These are phyloP conservation scores for Anoplolepis gracilipes DNA, from an alignment of 1,140 invertebrate species.

Conservation along the genomic window DNA sequence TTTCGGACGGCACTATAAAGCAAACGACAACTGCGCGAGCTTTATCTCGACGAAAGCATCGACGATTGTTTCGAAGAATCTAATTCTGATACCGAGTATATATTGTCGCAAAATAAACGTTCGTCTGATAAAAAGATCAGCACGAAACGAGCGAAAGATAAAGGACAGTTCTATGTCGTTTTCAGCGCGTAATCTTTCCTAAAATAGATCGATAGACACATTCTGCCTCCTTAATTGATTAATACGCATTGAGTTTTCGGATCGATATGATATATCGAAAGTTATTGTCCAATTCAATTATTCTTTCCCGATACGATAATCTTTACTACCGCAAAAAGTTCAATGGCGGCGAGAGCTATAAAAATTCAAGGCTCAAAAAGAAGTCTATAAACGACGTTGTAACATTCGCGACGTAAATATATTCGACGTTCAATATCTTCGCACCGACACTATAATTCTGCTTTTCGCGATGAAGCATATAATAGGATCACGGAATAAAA, in stretches of 20 bases:
- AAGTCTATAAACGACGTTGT: background rate
- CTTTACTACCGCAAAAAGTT: background rate
- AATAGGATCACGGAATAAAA: background rate
- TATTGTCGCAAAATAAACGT: background rate
- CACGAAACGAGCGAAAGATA: background rate
- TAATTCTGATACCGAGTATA: background rate
- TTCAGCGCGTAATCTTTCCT: background rate
- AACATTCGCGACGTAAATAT: background rate
- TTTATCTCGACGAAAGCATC: background rate
- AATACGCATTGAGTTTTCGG: background rate
- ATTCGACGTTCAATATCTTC: background rate
- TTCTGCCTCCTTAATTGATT: background rate
- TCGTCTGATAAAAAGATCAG: background rate
- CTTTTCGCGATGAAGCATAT: background rate
- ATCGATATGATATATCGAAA: background rate
- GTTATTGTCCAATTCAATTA: background rate
- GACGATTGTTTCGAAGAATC: background rate
- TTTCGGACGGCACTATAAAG: background rate
- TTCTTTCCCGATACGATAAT: background rate
- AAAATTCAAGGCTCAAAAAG: background rate
- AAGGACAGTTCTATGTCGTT: background rate
- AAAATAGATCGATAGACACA: background rate
- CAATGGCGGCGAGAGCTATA: background rate
- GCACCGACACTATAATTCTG: background rate
- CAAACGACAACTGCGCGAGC: background rate